These are phyloP conservation scores for Scarus forsteni DNA, from an alignment of 2,797 vertebrate species.

Conservation along the genomic window DNA sequence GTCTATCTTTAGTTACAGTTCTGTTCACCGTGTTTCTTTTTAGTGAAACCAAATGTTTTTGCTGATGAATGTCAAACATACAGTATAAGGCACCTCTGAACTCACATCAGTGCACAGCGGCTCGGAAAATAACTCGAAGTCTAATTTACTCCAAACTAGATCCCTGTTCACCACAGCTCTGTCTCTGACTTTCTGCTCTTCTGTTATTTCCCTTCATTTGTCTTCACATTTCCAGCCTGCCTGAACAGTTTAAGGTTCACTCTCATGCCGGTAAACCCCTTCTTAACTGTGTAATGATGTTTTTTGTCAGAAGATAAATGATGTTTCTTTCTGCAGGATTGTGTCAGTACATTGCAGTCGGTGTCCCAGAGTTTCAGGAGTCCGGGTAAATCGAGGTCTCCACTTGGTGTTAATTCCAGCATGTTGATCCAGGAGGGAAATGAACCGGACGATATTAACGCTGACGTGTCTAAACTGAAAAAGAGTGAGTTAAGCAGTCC, in stretches of 20 bases:
- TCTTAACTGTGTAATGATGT: neutral
- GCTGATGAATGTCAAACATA: too few relatives aligned
- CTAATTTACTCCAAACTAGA: too few relatives aligned
- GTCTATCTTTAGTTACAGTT: neutral
- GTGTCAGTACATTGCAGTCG: slow-evolving; percentile 77
- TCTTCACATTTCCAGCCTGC: too few relatives aligned
- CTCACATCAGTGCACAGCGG: too few relatives aligned
- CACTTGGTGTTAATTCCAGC: slow-evolving; percentile 88
- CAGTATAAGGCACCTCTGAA: too few relatives aligned
- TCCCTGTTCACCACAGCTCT: too few relatives aligned
- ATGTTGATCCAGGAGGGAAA: slow-evolving; percentile 85
- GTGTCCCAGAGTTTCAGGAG: slow-evolving; percentile 84
- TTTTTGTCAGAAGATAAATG: neutral
- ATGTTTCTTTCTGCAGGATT: slow-evolving; percentile 77
- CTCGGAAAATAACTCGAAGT: too few relatives aligned
- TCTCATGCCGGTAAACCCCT: too few relatives aligned
- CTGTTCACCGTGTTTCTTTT: neutral
- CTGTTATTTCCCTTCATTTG: too few relatives aligned
- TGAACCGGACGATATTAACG: slow-evolving; percentile 78
- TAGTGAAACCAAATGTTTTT: neutral
- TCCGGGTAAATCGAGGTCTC: slow-evolving; percentile 85
- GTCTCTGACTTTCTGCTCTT: too few relatives aligned
- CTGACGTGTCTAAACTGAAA: slow-evolving; percentile 77
- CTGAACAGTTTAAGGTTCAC: too few relatives aligned
- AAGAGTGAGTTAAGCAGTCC: slow-evolving; percentile 83